These are phyloP conservation scores for Apostichopus japonicus DNA, from an alignment of 35 echinoderm and acorn worm genomes.

Conservation along the genomic window DNA sequence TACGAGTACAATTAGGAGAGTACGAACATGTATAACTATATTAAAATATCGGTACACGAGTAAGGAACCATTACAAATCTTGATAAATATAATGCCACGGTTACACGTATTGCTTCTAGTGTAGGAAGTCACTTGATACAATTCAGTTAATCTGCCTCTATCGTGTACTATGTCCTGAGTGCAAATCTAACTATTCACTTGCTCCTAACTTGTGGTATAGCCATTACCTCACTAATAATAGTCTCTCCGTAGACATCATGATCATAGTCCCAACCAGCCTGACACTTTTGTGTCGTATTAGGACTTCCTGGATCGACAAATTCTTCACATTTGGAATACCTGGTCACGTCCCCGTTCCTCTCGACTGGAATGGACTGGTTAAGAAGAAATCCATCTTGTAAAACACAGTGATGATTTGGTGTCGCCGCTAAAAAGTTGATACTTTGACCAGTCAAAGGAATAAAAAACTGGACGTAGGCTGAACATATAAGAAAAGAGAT, in stretches of 20 bases:
- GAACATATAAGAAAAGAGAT: not conserved
- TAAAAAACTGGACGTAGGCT: constrained; percentile 21
- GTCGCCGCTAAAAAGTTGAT: constrained; percentile 30
- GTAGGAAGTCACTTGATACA: too few species aligned
- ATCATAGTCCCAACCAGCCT: constrained; percentile 22
- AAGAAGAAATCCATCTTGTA: not conserved
- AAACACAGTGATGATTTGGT: constrained; percentile 9
- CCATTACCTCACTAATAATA: constrained; percentile 34
- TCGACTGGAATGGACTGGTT: constrained; percentile 10
- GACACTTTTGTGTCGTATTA: not conserved
- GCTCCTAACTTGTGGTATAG: too few species aligned
- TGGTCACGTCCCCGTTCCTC: not conserved
- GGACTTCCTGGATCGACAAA: not conserved
- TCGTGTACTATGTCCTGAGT: too few species aligned
- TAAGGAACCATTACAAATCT: too few species aligned
- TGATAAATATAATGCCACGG: too few species aligned
- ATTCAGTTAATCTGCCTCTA: too few species aligned
- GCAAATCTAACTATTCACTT: too few species aligned
- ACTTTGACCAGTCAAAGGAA: constrained; percentile 30
- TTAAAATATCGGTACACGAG: too few species aligned
- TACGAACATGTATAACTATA: too few species aligned
- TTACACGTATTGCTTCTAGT: too few species aligned
- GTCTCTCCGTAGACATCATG: constrained; percentile 15
- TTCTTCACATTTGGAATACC: constrained; percentile 4
- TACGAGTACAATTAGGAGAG: too few species aligned